A percentile compares a stretch with the other conserved stretches of the same genome.
Evolutionary conservation across 2,797 vertebrate species (phyloP).

Genomic region (Synanceia verrucosa): DNA sequence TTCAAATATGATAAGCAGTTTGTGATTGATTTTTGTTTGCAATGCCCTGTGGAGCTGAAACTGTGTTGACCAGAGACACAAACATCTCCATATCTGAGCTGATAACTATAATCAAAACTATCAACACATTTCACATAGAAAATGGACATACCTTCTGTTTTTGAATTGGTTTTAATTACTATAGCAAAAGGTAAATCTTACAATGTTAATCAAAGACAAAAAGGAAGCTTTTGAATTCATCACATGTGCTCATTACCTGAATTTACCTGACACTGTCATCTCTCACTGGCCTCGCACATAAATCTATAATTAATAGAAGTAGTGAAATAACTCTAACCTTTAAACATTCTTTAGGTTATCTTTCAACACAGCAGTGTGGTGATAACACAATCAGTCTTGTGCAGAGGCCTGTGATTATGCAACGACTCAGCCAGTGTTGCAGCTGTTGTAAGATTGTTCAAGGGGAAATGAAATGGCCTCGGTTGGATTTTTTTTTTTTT

Average conservation of each 20-base stretch:
- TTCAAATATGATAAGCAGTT: not conserved
- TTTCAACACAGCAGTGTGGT: slow-evolving; percentile 10
- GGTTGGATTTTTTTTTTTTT: slow-evolving; percentile 29
- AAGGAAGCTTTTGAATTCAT: not conserved
- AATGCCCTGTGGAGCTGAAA: not conserved
- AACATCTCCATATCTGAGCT: not conserved
- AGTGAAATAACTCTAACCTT: slow-evolving; percentile 38
- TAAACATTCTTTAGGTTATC: slow-evolving; percentile 41
- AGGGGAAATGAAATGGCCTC: slow-evolving; percentile 29
- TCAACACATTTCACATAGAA: not conserved
- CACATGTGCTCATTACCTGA: not conserved
- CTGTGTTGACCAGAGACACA: not conserved
- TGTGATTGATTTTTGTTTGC: not conserved
- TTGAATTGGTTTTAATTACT: not conserved
- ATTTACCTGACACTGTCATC: slow-evolving; percentile 4
- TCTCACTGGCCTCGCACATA: not conserved
- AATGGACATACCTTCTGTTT: not conserved
- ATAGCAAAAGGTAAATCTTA: not conserved
- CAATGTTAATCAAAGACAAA: not conserved
- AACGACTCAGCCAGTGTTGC: slow-evolving; percentile 39
- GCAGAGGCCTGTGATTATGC: slow-evolving; percentile 58
- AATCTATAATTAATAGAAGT: not conserved
- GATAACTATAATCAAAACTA: not conserved
- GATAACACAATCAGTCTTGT: slow-evolving; percentile 48
- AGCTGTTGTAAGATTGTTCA: slow-evolving; percentile 37